Evolutionary conservation across 1,140 invertebrate species (phyloP).

Genomic region (Ditylenchus dipsaci): DNA sequence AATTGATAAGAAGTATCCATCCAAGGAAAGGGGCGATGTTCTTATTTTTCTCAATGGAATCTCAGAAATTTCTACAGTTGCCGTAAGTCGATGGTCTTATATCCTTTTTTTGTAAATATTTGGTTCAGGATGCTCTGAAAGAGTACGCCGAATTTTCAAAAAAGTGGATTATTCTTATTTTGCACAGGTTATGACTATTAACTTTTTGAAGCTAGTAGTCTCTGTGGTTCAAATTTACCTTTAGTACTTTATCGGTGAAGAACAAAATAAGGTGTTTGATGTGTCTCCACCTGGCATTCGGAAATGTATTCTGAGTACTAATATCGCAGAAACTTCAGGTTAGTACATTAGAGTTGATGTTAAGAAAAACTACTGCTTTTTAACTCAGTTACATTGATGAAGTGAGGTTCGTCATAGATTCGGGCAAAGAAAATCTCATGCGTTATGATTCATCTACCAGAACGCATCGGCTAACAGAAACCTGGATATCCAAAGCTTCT

Average conservation of each 20-base stretch:
- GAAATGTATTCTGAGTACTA: slow-evolving; percentile 97
- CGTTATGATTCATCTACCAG: slow-evolving; percentile 49
- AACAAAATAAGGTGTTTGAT: slow-evolving; percentile 97
- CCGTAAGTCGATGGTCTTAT: slow-evolving; percentile 60
- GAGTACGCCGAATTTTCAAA: slow-evolving; percentile 75
- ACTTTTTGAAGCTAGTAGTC: not conserved
- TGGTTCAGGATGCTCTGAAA: slow-evolving; percentile 65
- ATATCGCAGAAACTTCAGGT: slow-evolving; percentile 92
- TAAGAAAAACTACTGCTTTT: not conserved
- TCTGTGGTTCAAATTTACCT: slow-evolving; percentile 11
- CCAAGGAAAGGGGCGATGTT: slow-evolving; percentile 83
- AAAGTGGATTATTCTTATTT: slow-evolving; percentile 86
- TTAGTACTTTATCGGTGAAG: slow-evolving; percentile 77
- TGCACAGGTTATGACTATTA: slow-evolving; percentile 68
- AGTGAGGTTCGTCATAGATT: slow-evolving; percentile 93
- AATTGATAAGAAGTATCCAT: slow-evolving; percentile 73
- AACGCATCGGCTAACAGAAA: slow-evolving; percentile 60
- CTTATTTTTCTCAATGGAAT: slow-evolving; percentile 93
- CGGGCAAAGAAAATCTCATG: slow-evolving; percentile 63
- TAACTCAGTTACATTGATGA: slow-evolving; percentile 85
- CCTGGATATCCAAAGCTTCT: slow-evolving; percentile 93
- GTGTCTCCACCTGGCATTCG: slow-evolving; percentile 86
- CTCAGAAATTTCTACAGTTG: slow-evolving; percentile 83
- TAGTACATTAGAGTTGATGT: not conserved
- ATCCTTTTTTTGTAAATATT: too few species aligned